Percentiles rank a stretch among this genome's conserved stretches.
Evolutionary conservation across 2,888 invertebrate species (phyloP).

Genomic region (Drosophila niveifrons): DNA sequence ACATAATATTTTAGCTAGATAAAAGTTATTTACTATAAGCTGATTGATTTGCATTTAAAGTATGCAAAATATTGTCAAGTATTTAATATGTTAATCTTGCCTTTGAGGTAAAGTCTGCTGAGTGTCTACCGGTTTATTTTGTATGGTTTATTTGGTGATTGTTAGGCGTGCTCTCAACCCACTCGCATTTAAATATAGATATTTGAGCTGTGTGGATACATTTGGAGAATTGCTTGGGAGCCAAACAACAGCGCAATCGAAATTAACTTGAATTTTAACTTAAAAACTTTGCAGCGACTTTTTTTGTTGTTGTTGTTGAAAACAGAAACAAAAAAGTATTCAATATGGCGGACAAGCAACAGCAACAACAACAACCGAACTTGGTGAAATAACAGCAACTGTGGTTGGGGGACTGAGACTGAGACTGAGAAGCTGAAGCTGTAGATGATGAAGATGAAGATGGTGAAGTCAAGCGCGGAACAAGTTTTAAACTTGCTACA

Average conservation of each 20-base stretch:
- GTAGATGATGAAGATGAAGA: constrained; percentile 55
- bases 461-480: constrained; percentile 71
- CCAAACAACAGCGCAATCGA: constrained; percentile 36
- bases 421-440: constrained; percentile 25
- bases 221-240: constrained; percentile 34
- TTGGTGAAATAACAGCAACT: constrained; percentile 47
- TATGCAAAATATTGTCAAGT: constrained; percentile 12
- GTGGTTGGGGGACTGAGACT: constrained; percentile 18
- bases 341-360: constrained; percentile 79
- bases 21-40: not conserved
- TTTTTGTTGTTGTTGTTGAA: constrained; percentile 38
- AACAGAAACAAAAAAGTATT: constrained; percentile 77
- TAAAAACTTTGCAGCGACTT: constrained; percentile 46
- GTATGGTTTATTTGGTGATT: constrained; percentile 1
- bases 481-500: constrained; percentile 81
- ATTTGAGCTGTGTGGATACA: constrained; percentile 29
- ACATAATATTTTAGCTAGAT: constrained; percentile 8
- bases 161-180: constrained; percentile 13
- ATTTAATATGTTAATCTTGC: constrained; percentile 38
- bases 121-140: constrained; percentile 40
- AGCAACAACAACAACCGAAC: constrained; percentile 41
- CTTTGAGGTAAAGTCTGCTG: constrained; percentile 1
- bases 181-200: constrained; percentile 39
- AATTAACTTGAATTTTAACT: constrained; percentile 67
- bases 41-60: constrained; percentile 27